Evolutionary conservation across 2,797 vertebrate species (phyloP), one percentile per base, ranked within the genome.

Genomic region (Steatocranus sp.): DNA sequence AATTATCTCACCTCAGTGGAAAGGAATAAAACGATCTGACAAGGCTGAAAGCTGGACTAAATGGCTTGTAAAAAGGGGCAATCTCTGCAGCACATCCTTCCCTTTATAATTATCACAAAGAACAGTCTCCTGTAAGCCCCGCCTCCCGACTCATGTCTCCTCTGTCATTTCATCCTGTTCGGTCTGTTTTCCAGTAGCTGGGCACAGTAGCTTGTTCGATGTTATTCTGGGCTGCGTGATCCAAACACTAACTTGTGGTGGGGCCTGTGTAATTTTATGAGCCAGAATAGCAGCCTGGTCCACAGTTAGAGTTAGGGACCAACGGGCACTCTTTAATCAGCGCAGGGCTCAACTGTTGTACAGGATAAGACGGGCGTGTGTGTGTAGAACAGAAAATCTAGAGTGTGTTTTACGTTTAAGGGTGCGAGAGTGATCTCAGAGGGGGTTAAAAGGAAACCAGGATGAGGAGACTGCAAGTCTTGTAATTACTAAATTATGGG

Each of bases 401-500:
- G 43, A 43, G 38, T 49, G 18, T 51, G 56, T 76, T 76, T 73
- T n/a, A 48, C 7, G 17, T 73, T 73, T 73, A 17, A 38, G 30
- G n/a, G 12, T 8, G 54, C 0, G 3, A 86, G 41, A 32, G 61
- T 15, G 61, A 83, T 77, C 79, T 80, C 78, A 75, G 61, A 78
- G 38, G 43, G 61, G 86, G 79, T 58, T 74, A 66, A 3, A 56
- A 76, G 79, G 80, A 78, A 79, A 76, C 75, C 9, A 6, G 75
- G 51, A 89, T 84, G 86, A 75, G 78, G 20, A 82, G 83, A 25
- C 56, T 54, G 76, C 20, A 79, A 79, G 83, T 86, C 79, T 81
- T 90, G 78, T 89, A 89, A 92, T 90, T 84, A 85, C 50, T 43
- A 70, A 87, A 91, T 91, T 87, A 78, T 32, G 76, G 66, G 87